Evolutionary conservation across 2,797 vertebrate genomes (phyloP).

Genomic region (Hypotaenidia philippensis): DNA sequence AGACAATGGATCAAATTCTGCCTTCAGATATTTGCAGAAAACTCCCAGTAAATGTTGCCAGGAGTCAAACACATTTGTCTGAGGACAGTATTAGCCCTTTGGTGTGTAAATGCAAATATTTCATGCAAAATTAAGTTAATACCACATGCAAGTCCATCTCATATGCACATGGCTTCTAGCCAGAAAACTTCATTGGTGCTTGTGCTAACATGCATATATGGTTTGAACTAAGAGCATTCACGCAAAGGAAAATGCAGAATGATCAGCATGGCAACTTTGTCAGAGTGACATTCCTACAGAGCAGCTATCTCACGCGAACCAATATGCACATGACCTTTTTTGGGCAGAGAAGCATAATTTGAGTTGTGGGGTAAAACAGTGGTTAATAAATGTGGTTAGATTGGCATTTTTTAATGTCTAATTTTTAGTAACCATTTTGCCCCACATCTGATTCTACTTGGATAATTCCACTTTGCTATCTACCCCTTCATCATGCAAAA

Average conservation of each 20-base stretch:
- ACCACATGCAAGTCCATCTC: constrained; percentile 80
- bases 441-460: constrained; percentile 69
- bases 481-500: constrained; percentile 81
- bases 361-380: constrained; percentile 68
- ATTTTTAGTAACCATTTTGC: constrained; percentile 71
- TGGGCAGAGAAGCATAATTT: constrained; percentile 58
- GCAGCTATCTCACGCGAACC: constrained; percentile 77
- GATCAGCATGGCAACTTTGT: constrained; percentile 65
- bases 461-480: constrained; percentile 61
- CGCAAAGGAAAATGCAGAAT: constrained; percentile 75
- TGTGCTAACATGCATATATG: constrained; percentile 78
- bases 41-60: background rate
- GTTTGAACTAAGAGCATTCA: constrained; percentile 74
- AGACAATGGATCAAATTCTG: constrained; percentile 49
- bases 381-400: constrained; percentile 24
- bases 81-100: constrained; percentile 21
- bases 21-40: constrained; percentile 25
- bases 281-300: constrained; percentile 76
- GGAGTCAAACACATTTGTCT: constrained; percentile 32
- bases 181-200: constrained; percentile 58
- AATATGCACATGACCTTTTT: constrained; percentile 77
- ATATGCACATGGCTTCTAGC: constrained; percentile 75
- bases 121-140: constrained; percentile 85
- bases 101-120: constrained; percentile 80
- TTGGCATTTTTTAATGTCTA: constrained; percentile 38